phyloP scores from a whole-genome alignment of 1,140 invertebrate species.

The Zophobas atratus region DNA sequence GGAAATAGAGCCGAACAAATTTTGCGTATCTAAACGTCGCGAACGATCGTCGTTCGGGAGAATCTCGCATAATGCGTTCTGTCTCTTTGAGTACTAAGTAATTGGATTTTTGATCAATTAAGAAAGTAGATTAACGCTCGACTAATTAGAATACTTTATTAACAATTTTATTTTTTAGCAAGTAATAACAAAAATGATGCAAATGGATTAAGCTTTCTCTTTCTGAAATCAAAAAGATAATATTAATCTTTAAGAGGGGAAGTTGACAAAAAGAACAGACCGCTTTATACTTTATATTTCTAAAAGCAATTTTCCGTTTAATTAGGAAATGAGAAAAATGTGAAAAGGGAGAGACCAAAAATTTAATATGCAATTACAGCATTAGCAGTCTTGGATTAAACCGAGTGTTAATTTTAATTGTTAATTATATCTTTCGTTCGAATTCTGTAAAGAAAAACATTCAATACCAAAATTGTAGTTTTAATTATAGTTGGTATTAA shows the following conservation, averaged over 20 bases:
- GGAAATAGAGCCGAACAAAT: neutral
- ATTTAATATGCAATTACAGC: slow-evolving; percentile 51
- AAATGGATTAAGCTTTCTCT: slow-evolving; percentile 34
- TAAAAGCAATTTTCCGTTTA: slow-evolving; percentile 51
- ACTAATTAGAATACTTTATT: slow-evolving; percentile 25
- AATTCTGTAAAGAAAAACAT: slow-evolving; percentile 43
- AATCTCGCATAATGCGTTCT: neutral
- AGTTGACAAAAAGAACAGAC: slow-evolving; percentile 45
- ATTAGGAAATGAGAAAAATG: slow-evolving; percentile 51
- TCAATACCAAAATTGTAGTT: slow-evolving; percentile 46
- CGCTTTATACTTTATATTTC: slow-evolving; percentile 49
- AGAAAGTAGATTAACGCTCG: slow-evolving; percentile 4
- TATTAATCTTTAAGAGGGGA: slow-evolving; percentile 37
- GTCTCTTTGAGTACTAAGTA: neutral
- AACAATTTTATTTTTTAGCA: slow-evolving; percentile 31
- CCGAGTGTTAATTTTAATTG: slow-evolving; percentile 52
- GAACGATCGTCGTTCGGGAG: neutral
- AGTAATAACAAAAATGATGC: slow-evolving; percentile 32
- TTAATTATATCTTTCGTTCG: slow-evolving; percentile 51
- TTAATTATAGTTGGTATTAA: slow-evolving; percentile 47
- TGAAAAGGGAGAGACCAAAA: slow-evolving; percentile 48
- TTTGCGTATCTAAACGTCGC: too few species aligned
- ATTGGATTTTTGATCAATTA: slow-evolving; percentile 30
- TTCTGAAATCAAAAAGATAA: slow-evolving; percentile 34
- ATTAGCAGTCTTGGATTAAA: slow-evolving; percentile 50